A percentile compares a stretch with the other conserved stretches of the same genome.
These are phyloP conservation scores for Luffia ferchaultella DNA, from an alignment of 2,888 invertebrate genomes.

Conservation along the genomic window DNA sequence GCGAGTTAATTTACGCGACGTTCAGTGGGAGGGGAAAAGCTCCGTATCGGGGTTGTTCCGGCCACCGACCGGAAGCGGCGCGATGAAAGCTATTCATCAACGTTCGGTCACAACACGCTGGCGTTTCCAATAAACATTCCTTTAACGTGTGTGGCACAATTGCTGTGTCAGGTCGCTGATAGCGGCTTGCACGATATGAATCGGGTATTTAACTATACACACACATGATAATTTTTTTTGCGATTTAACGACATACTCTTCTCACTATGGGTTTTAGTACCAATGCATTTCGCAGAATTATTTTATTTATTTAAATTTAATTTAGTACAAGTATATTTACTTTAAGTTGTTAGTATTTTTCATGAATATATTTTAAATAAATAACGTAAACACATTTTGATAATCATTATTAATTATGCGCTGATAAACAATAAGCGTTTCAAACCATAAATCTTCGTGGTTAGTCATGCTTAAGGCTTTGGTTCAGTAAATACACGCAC, in stretches of 20 bases:
- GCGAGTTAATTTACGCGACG: conserved; percentile 10
- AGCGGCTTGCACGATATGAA: too few relatives aligned
- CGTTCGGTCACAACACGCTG: conserved; percentile 40
- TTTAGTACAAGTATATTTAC: too few relatives aligned
- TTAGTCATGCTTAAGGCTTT: conserved; percentile 25
- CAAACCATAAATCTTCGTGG: conserved; percentile 18
- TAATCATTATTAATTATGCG: not conserved
- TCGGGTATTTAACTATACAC: too few relatives aligned
- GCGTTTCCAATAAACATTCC: conserved; percentile 29
- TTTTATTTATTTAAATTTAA: too few relatives aligned
- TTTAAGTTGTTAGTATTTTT: too few relatives aligned
- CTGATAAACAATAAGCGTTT: not conserved
- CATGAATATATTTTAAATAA: too few relatives aligned
- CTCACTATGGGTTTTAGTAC: too few relatives aligned
- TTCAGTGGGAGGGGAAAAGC: conserved; percentile 29
- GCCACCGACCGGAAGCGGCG: conserved; percentile 27
- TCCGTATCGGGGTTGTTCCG: conserved; percentile 46
- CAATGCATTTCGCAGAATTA: too few relatives aligned
- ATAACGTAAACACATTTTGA: too few relatives aligned
- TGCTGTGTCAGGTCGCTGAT: conserved; percentile 6
- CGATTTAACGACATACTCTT: too few relatives aligned
- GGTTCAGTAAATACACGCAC: conserved; percentile 40
- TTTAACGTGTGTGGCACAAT: conserved; percentile 7
- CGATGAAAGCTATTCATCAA: conserved; percentile 54
- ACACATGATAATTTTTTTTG: too few relatives aligned